Percentiles rank a stretch among this genome's conserved stretches.
Conservation (phyloP, 2,888 invertebrate genomes). For the Drosophila birchii region DNA sequence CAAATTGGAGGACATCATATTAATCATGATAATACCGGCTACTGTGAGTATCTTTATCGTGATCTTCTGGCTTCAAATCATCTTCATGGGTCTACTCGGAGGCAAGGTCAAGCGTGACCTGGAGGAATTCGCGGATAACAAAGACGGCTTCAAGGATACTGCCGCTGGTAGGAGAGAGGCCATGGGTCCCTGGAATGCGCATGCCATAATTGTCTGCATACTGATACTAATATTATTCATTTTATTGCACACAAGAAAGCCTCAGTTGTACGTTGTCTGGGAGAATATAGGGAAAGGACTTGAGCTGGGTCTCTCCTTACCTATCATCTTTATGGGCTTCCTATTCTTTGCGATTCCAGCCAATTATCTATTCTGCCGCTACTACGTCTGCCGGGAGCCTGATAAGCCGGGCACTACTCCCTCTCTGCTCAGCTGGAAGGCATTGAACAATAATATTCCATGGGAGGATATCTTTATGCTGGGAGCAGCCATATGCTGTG, state of each 20-base stretch:
- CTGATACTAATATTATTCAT: conserved; percentile 22
- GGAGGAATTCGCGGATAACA: neutral
- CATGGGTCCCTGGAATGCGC: conserved; percentile 39
- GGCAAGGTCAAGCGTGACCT: conserved; percentile 20
- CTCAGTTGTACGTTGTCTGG: conserved; percentile 23
- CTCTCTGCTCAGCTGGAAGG: conserved; percentile 58
- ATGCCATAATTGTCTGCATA: neutral
- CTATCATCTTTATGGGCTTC: conserved; percentile 11
- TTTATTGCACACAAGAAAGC: conserved; percentile 13
- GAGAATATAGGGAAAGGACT: neutral
- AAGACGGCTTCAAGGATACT: conserved; percentile 1
- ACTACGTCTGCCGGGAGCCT: conserved; percentile 57
- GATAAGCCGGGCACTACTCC: conserved; percentile 20
- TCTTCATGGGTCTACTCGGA: conserved; percentile 46
- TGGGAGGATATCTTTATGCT: conserved; percentile 64
- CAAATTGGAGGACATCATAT: accelerated
- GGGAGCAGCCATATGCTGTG: conserved; percentile 17
- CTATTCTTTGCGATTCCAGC: conserved; percentile 50
- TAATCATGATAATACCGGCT: conserved; percentile 7
- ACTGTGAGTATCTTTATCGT: conserved; percentile 32
- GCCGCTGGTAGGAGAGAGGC: conserved; percentile 15
- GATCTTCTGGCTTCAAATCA: conserved; percentile 53
- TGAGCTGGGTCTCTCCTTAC: conserved; percentile 25
- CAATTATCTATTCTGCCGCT: conserved; percentile 57
- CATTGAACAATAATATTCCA: conserved; percentile 27